These are phyloP conservation scores for Drosophila buzzatii DNA, from an alignment of 2,888 invertebrate genomes.

Conservation along the genomic window DNA sequence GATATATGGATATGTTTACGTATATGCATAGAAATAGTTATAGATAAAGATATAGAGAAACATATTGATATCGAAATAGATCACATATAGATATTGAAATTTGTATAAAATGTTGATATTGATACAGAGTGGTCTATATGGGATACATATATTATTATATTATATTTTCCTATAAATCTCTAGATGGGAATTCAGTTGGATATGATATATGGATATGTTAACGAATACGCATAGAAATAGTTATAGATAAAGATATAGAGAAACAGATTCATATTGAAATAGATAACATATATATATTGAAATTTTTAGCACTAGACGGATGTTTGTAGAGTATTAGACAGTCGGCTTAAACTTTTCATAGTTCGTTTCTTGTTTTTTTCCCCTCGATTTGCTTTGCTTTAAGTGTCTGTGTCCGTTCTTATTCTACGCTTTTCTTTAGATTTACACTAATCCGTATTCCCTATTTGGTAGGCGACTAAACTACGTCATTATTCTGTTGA, in stretches of 20 bases:
- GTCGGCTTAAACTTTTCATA: not conserved
- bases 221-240: not conserved
- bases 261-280: not conserved
- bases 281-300: not conserved
- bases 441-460: conserved; percentile 25
- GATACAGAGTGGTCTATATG: not conserved
- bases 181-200: too few species aligned
- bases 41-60: not conserved
- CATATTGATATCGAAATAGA: not conserved
- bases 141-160: too few species aligned
- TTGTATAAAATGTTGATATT: too few species aligned
- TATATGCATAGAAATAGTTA: not conserved
- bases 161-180: too few species aligned
- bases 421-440: conserved; percentile 9
- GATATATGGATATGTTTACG: not conserved
- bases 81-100: too few species aligned
- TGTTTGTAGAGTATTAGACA: not conserved
- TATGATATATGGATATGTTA: not conserved
- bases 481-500: conserved; percentile 31
- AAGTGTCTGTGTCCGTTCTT: conserved; percentile 58
- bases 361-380: conserved; percentile 7
- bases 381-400: conserved; percentile 4
- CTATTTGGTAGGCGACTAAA: conserved; percentile 36
- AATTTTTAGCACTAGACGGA: too few species aligned
- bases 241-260: not conserved